Evolutionary conservation across 2,113 vertebrate genomes (phyloP).

Genomic region (Passer domesticus): DNA sequence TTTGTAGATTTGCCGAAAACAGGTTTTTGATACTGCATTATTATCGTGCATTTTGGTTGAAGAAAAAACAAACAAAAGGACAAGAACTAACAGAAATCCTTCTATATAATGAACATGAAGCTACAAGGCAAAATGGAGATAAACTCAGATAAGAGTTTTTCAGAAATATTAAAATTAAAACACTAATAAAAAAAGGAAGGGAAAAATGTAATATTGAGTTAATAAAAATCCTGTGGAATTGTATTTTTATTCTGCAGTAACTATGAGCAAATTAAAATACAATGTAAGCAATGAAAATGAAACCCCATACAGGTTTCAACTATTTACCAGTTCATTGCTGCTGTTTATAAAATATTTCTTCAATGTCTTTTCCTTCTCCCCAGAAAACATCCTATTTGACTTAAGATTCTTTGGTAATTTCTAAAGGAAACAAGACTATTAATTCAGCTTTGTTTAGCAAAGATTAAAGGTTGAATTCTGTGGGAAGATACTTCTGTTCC

Average conservation of each 20-base stretch:
- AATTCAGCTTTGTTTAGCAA: background rate
- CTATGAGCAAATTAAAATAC: background rate
- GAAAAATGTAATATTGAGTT: background rate
- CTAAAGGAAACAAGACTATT: background rate
- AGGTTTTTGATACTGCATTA: background rate
- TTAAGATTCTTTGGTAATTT: background rate
- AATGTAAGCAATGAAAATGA: background rate
- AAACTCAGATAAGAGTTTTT: background rate
- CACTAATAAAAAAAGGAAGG: accelerated
- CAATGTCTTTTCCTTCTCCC: background rate
- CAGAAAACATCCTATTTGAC: background rate
- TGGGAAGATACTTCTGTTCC: accelerated
- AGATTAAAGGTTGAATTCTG: background rate
- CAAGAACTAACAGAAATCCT: background rate
- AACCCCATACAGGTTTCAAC: background rate
- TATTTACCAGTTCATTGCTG: background rate
- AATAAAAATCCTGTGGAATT: background rate
- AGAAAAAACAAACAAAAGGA: background rate
- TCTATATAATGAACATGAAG: background rate
- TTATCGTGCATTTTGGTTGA: background rate
- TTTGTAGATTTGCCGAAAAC: background rate
- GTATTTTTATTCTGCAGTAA: background rate
- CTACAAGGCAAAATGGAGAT: background rate
- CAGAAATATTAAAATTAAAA: background rate
- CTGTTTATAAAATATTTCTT: background rate